Evolutionary conservation across 1,140 invertebrate species (phyloP).

Genomic region (Drosophila sechellia): DNA sequence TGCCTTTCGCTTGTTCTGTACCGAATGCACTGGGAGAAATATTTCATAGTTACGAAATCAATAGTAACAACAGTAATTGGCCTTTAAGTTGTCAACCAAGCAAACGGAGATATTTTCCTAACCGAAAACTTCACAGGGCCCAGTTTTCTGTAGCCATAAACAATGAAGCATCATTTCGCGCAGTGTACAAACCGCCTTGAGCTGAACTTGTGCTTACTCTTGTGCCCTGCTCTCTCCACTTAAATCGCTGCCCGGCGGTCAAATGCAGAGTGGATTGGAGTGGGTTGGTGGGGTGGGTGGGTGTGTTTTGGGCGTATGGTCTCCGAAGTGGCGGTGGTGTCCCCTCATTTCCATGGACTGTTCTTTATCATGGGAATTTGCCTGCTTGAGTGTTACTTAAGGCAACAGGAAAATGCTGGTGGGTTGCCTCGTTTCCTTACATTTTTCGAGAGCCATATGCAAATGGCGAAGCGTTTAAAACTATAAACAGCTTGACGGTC

Average conservation of each 20-base stretch:
- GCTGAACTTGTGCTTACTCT: constrained; percentile 17
- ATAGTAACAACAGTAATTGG: no score
- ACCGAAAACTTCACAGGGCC: background rate
- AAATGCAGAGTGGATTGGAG: constrained; percentile 34
- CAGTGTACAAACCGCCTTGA: constrained; percentile 17
- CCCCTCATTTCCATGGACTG: constrained; percentile 13
- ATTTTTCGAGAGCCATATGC: constrained; percentile 37
- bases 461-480: constrained; percentile 65
- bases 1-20: constrained; percentile 14
- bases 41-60: no score
- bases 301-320: background rate
- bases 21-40: constrained; percentile 24
- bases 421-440: background rate
- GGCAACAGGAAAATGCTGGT: constrained; percentile 6
- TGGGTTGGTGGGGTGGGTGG: no score
- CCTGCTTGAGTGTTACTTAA: constrained; percentile 49
- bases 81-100: no score
- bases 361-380: constrained; percentile 69
- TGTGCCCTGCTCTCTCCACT: constrained; percentile 36
- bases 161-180: background rate
- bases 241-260: constrained; percentile 63
- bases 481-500: constrained; percentile 65
- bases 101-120: background rate
- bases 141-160: background rate
- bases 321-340: background rate